These are phyloP conservation scores for Rhynchomys soricoides DNA, from an alignment of 2,113 vertebrate species.

Conservation along the genomic window DNA sequence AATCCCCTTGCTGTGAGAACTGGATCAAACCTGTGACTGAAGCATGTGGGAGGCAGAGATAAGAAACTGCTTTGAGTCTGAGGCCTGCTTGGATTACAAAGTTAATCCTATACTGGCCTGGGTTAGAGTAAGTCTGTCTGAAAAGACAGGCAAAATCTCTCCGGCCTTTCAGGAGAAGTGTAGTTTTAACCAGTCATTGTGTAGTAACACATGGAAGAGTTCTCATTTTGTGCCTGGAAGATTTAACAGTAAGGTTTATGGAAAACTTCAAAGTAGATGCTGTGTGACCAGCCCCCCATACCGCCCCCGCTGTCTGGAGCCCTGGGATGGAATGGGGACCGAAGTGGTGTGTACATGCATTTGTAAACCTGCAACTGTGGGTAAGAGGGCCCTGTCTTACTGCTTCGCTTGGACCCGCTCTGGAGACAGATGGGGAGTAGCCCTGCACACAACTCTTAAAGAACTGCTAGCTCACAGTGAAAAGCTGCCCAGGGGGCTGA, in stretches of 20 bases:
- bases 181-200: not conserved
- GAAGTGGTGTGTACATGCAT: not conserved
- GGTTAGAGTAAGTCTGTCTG: not conserved
- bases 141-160: not conserved
- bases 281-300: not conserved
- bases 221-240: constrained; percentile 37
- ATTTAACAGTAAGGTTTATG: constrained; percentile 35
- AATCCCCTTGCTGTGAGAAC: not conserved
- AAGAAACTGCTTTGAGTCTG: not conserved
- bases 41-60: not conserved
- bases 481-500: not conserved
- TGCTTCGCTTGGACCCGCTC: too few species aligned
- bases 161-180: not conserved
- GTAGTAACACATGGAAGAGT: not conserved
- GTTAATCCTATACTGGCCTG: not conserved
- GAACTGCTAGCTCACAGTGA: not conserved
- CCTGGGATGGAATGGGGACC: not conserved
- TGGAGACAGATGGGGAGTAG: not conserved
- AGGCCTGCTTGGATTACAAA: not conserved
- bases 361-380: not conserved
- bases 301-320: not conserved
- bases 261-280: constrained; percentile 48
- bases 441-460: not conserved
- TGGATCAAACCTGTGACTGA: not conserved
- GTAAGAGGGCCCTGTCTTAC: not conserved